A percentile compares a stretch with the other conserved stretches of the same genome.
phyloP scores from a whole-genome alignment of 2,113 vertebrate species.

The Mesocricetus auratus region DNA sequence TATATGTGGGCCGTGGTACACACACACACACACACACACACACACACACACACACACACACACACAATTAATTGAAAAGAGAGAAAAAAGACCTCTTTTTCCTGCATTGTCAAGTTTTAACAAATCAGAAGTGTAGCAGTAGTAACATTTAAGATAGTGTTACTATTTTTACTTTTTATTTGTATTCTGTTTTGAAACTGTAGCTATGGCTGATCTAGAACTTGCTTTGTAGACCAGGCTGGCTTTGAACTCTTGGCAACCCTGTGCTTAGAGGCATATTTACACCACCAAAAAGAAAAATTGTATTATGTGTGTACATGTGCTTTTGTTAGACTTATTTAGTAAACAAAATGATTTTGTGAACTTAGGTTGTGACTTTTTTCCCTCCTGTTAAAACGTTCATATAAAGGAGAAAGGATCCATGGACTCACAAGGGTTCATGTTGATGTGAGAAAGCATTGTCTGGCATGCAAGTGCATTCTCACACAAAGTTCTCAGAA shows the following conservation, averaged over 20 bases:
- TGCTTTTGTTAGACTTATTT: background rate
- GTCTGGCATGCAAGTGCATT: background rate
- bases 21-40: background rate
- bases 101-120: background rate
- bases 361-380: background rate
- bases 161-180: background rate
- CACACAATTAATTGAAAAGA: background rate
- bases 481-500: background rate
- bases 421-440: too few species aligned
- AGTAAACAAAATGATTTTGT: background rate
- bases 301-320: background rate
- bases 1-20: background rate
- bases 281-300: background rate
- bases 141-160: background rate
- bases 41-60: background rate
- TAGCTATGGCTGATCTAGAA: background rate
- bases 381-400: background rate
- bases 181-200: background rate
- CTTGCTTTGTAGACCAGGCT: background rate
- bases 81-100: background rate
- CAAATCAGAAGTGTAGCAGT: background rate
- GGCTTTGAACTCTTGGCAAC: background rate
- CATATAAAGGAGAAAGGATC: background rate
- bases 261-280: background rate
- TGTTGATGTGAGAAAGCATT: background rate